phyloP scores from a whole-genome alignment of 2,888 invertebrate genomes.

The Lingula anatina region DNA sequence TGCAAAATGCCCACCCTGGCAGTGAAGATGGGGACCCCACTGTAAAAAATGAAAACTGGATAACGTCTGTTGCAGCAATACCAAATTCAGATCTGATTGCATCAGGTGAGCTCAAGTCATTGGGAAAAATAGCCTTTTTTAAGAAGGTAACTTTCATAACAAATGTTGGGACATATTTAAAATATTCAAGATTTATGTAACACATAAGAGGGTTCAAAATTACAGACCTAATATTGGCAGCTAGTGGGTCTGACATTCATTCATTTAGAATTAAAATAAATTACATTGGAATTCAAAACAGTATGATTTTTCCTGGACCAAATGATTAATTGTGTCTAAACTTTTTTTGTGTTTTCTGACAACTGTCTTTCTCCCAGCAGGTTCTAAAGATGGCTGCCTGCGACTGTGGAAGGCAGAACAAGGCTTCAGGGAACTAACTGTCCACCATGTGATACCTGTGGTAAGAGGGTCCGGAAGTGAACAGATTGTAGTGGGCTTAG shows the following conservation, averaged over 20 bases:
- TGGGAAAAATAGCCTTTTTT: too few species aligned
- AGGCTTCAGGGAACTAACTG: constrained; percentile 65
- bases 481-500: not conserved
- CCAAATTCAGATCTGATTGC: constrained; percentile 85
- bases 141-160: too few species aligned
- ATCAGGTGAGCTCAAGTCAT: constrained; percentile 59
- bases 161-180: too few species aligned
- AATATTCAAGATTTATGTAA: too few species aligned
- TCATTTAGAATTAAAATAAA: too few species aligned
- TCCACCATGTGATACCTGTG: constrained; percentile 66
- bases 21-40: constrained; percentile 48
- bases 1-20: constrained; percentile 62
- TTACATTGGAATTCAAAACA: too few species aligned
- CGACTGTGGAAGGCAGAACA: constrained; percentile 80
- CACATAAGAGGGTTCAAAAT: too few species aligned
- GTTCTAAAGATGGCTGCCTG: constrained; percentile 79
- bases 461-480: constrained; percentile 26
- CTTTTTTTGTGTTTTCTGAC: too few species aligned
- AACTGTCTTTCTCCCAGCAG: constrained; percentile 57
- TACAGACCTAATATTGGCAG: too few species aligned
- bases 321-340: too few species aligned
- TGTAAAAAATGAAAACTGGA: constrained; percentile 67
- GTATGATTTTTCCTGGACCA: too few species aligned
- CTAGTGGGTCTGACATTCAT: too few species aligned
- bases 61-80: constrained; percentile 73